Percentiles rank a stretch among this genome's conserved stretches.
phyloP scores from a whole-genome alignment of 2,888 invertebrate species.

The Rotaria magnacalcarata region DNA sequence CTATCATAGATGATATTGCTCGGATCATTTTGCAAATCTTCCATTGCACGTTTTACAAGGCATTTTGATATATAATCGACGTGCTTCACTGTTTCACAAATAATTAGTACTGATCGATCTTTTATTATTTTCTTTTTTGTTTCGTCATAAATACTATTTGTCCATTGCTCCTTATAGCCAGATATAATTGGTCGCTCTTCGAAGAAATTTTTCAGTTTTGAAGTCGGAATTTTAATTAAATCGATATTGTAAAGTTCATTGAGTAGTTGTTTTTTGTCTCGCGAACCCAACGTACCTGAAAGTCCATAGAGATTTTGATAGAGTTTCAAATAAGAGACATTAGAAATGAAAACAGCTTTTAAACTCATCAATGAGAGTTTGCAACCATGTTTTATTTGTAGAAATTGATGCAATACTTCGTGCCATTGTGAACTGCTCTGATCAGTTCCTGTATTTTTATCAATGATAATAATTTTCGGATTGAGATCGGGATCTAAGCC shows the following conservation, averaged over 20 bases:
- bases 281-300: constrained; percentile 48
- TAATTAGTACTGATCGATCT: constrained; percentile 36
- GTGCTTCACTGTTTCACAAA: constrained; percentile 42
- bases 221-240: constrained; percentile 46
- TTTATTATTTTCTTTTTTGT: constrained; percentile 28
- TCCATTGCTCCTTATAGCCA: not conserved
- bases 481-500: constrained; percentile 47
- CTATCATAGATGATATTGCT: not conserved
- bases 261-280: constrained; percentile 52
- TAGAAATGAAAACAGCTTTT: constrained; percentile 58
- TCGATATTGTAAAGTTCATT: constrained; percentile 44
- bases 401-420: constrained; percentile 58
- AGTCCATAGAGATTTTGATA: constrained; percentile 53
- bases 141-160: not conserved
- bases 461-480: constrained; percentile 47
- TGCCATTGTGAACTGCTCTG: constrained; percentile 56
- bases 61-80: not conserved
- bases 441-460: constrained; percentile 56
- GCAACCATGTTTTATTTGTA: constrained; percentile 58
- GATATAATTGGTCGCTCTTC: constrained; percentile 37
- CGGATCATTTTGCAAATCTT: not conserved
- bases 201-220: constrained; percentile 39
- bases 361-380: constrained; percentile 53
- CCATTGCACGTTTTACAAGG: not conserved
- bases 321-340: constrained; percentile 52